Evolutionary conservation across 2,797 vertebrate genomes (phyloP).

Genomic region (Pseudochirops corinnae): DNA sequence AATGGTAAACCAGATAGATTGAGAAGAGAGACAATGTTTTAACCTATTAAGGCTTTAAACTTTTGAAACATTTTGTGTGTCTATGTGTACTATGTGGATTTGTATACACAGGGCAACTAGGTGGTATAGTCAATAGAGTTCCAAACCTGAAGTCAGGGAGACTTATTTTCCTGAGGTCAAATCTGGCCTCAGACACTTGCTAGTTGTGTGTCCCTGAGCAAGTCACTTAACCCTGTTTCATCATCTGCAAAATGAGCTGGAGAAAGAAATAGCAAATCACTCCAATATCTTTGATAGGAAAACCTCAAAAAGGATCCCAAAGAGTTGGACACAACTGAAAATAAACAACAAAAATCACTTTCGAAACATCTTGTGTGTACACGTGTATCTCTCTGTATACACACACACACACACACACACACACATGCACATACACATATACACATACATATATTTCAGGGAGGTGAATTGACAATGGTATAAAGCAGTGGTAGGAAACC

Average conservation of each 20-base stretch:
- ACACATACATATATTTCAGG: too few relatives aligned
- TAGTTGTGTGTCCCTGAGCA: neutral
- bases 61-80: neutral
- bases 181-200: neutral
- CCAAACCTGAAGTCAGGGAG: neutral
- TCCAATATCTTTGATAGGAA: neutral
- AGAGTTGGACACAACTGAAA: too few relatives aligned
- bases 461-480: neutral
- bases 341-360: neutral
- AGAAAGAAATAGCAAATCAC: neutral
- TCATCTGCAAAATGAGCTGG: neutral
- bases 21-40: neutral
- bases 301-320: neutral
- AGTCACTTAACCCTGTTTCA: neutral
- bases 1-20: neutral
- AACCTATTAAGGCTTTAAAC: neutral
- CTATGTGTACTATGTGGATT: neutral
- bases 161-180: neutral
- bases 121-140: neutral
- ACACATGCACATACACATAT: too few relatives aligned
- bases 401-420: too few relatives aligned
- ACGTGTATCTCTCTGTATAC: too few relatives aligned
- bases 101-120: neutral
- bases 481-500: too few relatives aligned
- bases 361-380: neutral